phyloP scores from a whole-genome alignment of 2,113 vertebrate species.

The Antigone vipio region DNA sequence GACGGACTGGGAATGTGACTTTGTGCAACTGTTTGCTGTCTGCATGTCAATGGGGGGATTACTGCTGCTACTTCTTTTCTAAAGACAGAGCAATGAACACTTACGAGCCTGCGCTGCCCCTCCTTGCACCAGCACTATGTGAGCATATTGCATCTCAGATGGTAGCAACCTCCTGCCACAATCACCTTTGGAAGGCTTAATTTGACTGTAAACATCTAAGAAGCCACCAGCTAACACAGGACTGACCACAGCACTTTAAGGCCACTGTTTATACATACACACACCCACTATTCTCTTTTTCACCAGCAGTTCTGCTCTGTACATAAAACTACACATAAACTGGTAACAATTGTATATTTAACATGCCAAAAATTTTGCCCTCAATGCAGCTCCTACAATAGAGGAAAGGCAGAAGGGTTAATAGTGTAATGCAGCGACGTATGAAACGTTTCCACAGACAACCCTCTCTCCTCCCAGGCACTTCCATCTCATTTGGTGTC shows the following conservation, averaged over 20 bases:
- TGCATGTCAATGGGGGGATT: not conserved
- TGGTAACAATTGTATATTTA: not conserved
- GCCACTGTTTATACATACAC: not conserved
- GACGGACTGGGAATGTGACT: not conserved
- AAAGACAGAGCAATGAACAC: not conserved
- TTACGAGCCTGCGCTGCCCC: fast-evolving
- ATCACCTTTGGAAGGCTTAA: not conserved
- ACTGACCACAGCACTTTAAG: not conserved
- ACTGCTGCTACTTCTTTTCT: not conserved
- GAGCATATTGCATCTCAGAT: not conserved
- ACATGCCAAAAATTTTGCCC: not conserved
- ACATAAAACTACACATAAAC: not conserved
- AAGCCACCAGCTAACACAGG: not conserved
- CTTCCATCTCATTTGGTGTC: not conserved
- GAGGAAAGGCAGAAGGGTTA: not conserved
- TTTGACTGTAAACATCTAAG: not conserved
- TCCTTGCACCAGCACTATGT: not conserved
- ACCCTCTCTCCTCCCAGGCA: not conserved
- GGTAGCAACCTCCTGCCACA: not conserved
- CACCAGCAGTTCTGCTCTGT: not conserved
- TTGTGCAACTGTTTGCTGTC: not conserved
- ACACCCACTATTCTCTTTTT: not conserved
- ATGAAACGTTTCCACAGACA: not conserved
- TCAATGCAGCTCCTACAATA: not conserved
- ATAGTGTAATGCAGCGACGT: not conserved